Evolutionary conservation across 2,113 vertebrate species (phyloP).

Genomic region (Dromaius novaehollandiae): DNA sequence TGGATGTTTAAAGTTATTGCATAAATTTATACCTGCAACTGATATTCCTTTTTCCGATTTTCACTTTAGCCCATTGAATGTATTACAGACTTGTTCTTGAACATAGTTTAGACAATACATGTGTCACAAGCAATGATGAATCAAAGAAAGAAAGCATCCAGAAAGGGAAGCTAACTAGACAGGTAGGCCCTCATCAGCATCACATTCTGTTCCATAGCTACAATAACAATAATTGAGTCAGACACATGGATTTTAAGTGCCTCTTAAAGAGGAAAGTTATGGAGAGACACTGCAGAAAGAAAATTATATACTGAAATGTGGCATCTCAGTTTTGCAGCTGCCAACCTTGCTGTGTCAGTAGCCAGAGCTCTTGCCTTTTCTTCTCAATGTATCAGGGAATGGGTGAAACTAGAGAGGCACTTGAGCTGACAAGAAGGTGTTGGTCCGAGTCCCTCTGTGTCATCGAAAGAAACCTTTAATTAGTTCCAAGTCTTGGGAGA

Average conservation of each 20-base stretch:
- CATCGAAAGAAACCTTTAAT: not conserved
- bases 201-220: conserved; percentile 28
- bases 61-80: conserved; percentile 36
- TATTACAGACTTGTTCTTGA: conserved; percentile 62
- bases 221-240: conserved; percentile 69
- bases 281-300: conserved; percentile 51
- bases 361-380: conserved; percentile 40
- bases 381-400: conserved; percentile 48
- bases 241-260: conserved; percentile 72
- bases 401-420: not conserved
- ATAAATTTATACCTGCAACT: conserved; percentile 6
- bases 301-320: conserved; percentile 54
- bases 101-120: conserved; percentile 60
- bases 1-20: not conserved
- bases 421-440: not conserved
- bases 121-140: conserved; percentile 74
- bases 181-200: conserved; percentile 70
- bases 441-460: not conserved
- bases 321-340: conserved; percentile 62
- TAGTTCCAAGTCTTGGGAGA: not conserved
- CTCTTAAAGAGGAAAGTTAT: conserved; percentile 72
- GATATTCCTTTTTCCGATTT: not conserved
- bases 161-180: conserved; percentile 69
- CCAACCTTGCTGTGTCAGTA: conserved; percentile 47
- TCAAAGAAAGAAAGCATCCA: conserved; percentile 63